phyloP scores from a whole-genome alignment of 2,113 vertebrate species.

The Deroptyus accipitrinus region DNA sequence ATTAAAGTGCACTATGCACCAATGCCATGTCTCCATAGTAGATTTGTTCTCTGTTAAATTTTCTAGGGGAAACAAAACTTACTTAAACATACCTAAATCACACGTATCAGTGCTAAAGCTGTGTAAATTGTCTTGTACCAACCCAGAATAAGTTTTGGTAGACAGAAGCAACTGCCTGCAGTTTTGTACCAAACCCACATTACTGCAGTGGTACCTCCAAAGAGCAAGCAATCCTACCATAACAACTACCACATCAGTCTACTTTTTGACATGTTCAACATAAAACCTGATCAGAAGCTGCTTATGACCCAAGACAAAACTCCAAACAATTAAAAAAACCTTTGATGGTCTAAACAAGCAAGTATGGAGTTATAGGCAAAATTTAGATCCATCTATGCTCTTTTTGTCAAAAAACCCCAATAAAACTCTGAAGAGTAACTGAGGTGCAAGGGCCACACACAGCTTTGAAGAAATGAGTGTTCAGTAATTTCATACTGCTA shows the following conservation, averaged over 20 bases:
- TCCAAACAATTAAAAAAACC: not conserved
- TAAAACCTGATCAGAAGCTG: not conserved
- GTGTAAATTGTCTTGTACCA: not conserved
- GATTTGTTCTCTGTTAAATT: not conserved
- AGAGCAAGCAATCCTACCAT: not conserved
- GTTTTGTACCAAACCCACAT: not conserved
- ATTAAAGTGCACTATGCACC: not conserved
- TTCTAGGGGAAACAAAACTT: not conserved
- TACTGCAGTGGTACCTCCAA: not conserved
- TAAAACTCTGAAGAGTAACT: not conserved
- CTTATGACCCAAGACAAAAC: not conserved
- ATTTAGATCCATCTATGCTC: not conserved
- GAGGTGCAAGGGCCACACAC: not conserved
- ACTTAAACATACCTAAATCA: not conserved
- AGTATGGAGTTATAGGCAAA: not conserved
- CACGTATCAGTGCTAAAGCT: not conserved
- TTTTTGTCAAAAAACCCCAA: not conserved
- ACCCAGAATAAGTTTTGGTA: not conserved
- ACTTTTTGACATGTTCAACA: not conserved
- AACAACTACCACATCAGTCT: not conserved
- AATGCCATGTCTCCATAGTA: not conserved
- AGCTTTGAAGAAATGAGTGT: not conserved
- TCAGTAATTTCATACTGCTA: not conserved
- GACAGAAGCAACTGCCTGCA: not conserved
- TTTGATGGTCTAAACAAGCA: not conserved